These are phyloP conservation scores for Acanthaster planci DNA, from an alignment of 35 echinoderm and acorn worm genomes.

Conservation along the genomic window DNA sequence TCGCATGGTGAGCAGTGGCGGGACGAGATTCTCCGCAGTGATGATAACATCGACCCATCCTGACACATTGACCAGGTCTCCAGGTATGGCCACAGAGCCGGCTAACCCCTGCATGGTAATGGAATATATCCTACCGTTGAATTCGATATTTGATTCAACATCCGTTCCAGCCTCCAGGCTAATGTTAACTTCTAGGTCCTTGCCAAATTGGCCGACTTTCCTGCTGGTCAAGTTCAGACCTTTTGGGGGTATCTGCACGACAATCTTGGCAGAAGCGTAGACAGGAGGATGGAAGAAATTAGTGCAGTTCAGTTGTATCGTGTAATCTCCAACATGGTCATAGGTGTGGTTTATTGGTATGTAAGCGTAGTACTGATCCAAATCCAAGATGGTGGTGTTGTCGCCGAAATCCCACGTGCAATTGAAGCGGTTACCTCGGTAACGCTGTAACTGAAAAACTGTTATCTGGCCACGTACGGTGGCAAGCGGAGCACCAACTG, in stretches of 20 bases:
- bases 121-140: slow-evolving; percentile 20
- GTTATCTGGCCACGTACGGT: slow-evolving; percentile 47
- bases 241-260: slow-evolving; percentile 46
- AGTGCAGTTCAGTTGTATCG: slow-evolving; percentile 44
- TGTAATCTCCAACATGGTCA: slow-evolving; percentile 29
- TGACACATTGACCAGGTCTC: slow-evolving; percentile 40
- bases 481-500: slow-evolving; percentile 41
- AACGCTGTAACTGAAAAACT: slow-evolving; percentile 47
- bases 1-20: slow-evolving; percentile 37
- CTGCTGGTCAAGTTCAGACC: slow-evolving; percentile 57
- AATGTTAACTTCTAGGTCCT: slow-evolving; percentile 63
- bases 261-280: slow-evolving; percentile 25
- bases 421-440: slow-evolving; percentile 69
- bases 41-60: slow-evolving; percentile 58
- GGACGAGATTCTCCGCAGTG: slow-evolving; percentile 59
- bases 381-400: slow-evolving; percentile 25
- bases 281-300: slow-evolving; percentile 63
- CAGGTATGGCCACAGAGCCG: slow-evolving; percentile 50
- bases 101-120: slow-evolving; percentile 22
- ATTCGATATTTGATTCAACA: slow-evolving; percentile 35
- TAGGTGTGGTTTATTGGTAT: slow-evolving; percentile 62
- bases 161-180: slow-evolving; percentile 57
- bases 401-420: slow-evolving; percentile 81
- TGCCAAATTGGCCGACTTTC: slow-evolving; percentile 48
- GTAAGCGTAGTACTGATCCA: slow-evolving; percentile 53